Evolutionary conservation across 2,888 invertebrate species (phyloP).

Genomic region (Petrophora chlorosata): DNA sequence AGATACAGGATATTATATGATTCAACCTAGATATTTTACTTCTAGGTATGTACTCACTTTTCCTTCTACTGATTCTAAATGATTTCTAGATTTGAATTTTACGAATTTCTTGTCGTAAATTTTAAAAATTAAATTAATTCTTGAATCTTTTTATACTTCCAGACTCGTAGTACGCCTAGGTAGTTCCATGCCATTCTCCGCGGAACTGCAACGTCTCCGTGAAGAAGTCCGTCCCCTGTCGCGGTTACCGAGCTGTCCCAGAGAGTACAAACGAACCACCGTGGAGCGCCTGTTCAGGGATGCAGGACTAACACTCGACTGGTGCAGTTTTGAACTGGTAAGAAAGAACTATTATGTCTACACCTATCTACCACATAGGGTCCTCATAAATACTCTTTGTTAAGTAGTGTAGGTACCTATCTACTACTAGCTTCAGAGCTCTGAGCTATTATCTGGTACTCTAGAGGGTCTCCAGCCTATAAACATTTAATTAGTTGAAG

Average conservation of each 20-base stretch:
- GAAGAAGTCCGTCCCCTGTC: conserved; percentile 93
- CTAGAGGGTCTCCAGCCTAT: too few species aligned
- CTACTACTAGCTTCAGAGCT: not conserved
- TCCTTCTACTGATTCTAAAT: too few species aligned
- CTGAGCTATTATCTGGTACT: too few species aligned
- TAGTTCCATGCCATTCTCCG: conserved; percentile 89
- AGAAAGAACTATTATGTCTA: too few species aligned
- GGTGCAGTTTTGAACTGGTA: conserved; percentile 95
- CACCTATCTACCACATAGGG: too few species aligned
- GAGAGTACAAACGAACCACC: conserved; percentile 92
- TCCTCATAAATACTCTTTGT: not conserved
- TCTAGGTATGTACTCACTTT: too few species aligned
- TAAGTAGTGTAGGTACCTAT: not conserved
- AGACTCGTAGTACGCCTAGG: conserved; percentile 93
- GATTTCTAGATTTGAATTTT: too few species aligned
- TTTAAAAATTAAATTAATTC: not conserved
- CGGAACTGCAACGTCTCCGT: conserved; percentile 86
- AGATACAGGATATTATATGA: too few species aligned
- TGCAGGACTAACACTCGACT: conserved; percentile 91
- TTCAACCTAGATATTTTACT: too few species aligned
- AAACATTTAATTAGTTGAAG: too few species aligned
- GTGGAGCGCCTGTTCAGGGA: conserved; percentile 92
- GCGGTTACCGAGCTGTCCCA: conserved; percentile 90
- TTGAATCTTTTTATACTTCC: conserved; percentile 11
- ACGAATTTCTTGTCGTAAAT: too few species aligned